phyloP scores from a whole-genome alignment of 2,113 vertebrate species.

The Romanogobio albipinnatus region DNA sequence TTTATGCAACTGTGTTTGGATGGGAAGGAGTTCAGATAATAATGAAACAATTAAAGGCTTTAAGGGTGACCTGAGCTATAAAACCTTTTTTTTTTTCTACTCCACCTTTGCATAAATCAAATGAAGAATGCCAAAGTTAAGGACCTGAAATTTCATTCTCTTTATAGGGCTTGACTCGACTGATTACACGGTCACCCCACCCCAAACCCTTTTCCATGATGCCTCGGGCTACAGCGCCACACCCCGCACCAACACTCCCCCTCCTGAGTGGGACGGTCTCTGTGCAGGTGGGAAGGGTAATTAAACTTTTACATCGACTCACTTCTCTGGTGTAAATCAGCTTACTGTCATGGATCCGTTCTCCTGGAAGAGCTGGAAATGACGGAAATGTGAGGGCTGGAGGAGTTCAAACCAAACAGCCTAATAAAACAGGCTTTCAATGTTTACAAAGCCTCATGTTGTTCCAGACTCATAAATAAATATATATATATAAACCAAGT shows the following conservation, averaged over 20 bases:
- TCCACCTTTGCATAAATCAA: constrained; percentile 23
- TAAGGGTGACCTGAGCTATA: neutral
- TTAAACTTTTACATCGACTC: constrained; percentile 57
- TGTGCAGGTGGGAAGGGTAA: constrained; percentile 67
- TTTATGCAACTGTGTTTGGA: constrained; percentile 7
- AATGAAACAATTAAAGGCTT: constrained; percentile 27
- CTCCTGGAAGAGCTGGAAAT: constrained; percentile 5
- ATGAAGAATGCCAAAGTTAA: constrained; percentile 8
- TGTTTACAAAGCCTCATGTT: neutral
- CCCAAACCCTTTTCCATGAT: constrained; percentile 50
- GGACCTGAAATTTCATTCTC: constrained; percentile 9
- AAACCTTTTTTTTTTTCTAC: neutral
- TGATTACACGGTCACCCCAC: neutral
- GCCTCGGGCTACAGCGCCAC: constrained; percentile 49
- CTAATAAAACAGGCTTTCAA: neutral
- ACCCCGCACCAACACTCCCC: constrained; percentile 52
- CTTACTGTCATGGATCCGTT: constrained; percentile 52
- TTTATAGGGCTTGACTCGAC: constrained; percentile 40
- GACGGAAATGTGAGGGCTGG: neutral
- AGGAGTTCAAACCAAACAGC: neutral
- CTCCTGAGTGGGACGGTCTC: constrained; percentile 55
- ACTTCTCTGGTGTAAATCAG: constrained; percentile 66
- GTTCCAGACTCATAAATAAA: neutral
- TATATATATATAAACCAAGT: too few relatives aligned
- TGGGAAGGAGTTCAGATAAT: constrained; percentile 16